Evolutionary conservation across 2,888 invertebrate genomes (phyloP).

Genomic region (Quadriops clusia): DNA sequence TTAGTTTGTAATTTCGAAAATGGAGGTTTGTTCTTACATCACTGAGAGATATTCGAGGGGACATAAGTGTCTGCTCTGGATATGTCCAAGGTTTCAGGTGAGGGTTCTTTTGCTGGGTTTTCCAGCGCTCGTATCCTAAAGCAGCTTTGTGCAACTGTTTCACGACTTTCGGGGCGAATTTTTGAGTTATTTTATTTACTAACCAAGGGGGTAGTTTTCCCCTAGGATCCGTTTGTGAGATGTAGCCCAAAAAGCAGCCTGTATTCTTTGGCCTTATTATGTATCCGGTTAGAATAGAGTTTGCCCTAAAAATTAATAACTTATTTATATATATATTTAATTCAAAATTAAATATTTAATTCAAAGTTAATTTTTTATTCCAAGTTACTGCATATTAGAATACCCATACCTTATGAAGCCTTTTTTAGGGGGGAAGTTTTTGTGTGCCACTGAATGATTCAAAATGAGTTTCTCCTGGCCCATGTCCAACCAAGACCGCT

Average conservation of each 20-base stretch:
- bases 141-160: slow-evolving; percentile 73
- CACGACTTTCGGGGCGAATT: slow-evolving; percentile 76
- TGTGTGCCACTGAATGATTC: slow-evolving; percentile 83
- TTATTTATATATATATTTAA: too few species aligned
- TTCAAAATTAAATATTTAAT: too few species aligned
- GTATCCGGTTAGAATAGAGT: slow-evolving; percentile 52
- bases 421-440: slow-evolving; percentile 72
- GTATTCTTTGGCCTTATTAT: slow-evolving; percentile 49
- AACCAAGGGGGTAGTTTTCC: slow-evolving; percentile 82
- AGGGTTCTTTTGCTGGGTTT: slow-evolving; percentile 57
- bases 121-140: slow-evolving; percentile 73
- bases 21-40: slow-evolving; percentile 65
- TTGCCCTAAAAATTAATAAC: slow-evolving; percentile 41
- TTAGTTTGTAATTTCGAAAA: too few species aligned
- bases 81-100: slow-evolving; percentile 77
- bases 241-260: slow-evolving; percentile 74
- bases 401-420: slow-evolving; percentile 69
- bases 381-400: too few species aligned
- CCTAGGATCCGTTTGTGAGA: slow-evolving; percentile 82
- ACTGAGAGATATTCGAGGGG: slow-evolving; percentile 55
- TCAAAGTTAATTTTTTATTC: too few species aligned
- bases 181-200: slow-evolving; percentile 77
- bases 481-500: slow-evolving; percentile 83
- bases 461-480: slow-evolving; percentile 77
- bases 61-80: slow-evolving; percentile 65